Evolutionary conservation across 2,113 vertebrate genomes (phyloP).

Genomic region (Zosterops pallidus): DNA sequence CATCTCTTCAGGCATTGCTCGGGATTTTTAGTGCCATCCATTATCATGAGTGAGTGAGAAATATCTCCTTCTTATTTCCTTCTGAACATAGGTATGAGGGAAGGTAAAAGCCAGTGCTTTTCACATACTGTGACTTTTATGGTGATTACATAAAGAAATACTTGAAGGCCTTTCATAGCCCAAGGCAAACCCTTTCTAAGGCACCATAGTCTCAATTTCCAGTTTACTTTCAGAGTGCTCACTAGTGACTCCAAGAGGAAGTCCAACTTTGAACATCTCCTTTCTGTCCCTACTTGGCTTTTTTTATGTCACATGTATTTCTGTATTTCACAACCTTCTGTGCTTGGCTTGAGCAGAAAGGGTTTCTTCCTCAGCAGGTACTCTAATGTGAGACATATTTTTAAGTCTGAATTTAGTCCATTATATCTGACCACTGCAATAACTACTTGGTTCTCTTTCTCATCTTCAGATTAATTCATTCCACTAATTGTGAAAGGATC

Average conservation of each 20-base stretch:
- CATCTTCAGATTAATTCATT: neutral
- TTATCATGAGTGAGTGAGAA: neutral
- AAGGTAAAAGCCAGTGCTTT: neutral
- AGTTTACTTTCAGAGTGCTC: neutral
- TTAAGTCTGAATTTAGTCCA: neutral
- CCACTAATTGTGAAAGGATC: constrained; percentile 15
- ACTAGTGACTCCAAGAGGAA: neutral
- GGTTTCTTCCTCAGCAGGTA: neutral
- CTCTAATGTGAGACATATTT: neutral
- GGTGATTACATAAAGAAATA: neutral
- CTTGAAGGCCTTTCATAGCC: neutral
- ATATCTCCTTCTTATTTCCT: neutral
- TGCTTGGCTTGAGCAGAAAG: neutral
- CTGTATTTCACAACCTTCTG: neutral
- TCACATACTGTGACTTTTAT: neutral
- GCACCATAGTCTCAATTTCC: fast-evolving
- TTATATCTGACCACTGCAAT: neutral
- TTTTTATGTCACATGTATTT: neutral
- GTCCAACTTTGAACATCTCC: neutral
- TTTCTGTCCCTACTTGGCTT: neutral
- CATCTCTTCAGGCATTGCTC: neutral
- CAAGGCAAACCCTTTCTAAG: neutral
- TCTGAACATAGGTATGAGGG: neutral
- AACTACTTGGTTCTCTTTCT: neutral
- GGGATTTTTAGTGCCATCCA: neutral